These are phyloP conservation scores for Drosophila equinoxialis DNA, from an alignment of 1,140 invertebrate species.

Conservation along the genomic window DNA sequence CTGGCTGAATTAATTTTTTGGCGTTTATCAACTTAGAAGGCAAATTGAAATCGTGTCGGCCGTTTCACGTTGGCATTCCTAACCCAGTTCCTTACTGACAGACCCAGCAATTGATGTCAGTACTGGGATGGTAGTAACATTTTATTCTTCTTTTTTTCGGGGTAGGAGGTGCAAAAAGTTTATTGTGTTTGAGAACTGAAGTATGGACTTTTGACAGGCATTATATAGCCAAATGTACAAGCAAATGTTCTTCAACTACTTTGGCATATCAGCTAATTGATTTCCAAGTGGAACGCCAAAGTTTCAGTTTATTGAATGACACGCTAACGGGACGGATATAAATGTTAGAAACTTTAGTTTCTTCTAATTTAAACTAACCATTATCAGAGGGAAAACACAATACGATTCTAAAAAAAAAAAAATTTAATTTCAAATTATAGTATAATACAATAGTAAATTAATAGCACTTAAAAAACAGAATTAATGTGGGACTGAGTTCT, in stretches of 20 bases:
- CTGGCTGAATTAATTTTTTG: conserved; percentile 71
- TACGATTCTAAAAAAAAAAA: too few relatives aligned
- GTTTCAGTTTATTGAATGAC: conserved; percentile 1
- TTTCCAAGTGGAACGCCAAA: conserved; percentile 59
- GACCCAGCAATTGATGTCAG: conserved; percentile 48
- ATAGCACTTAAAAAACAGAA: too few relatives aligned
- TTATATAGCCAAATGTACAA: conserved; percentile 6
- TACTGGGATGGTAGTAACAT: not conserved
- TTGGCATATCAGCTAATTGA: conserved; percentile 75
- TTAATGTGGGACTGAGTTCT: too few relatives aligned
- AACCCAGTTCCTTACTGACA: conserved; percentile 66
- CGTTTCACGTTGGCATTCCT: conserved; percentile 50
- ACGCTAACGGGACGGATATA: not conserved
- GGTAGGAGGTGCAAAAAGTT: conserved; percentile 13
- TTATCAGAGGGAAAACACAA: too few relatives aligned
- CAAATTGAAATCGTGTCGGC: conserved; percentile 77
- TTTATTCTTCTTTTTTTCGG: not conserved
- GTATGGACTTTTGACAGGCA: conserved; percentile 44
- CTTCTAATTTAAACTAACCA: not conserved
- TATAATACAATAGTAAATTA: too few relatives aligned
- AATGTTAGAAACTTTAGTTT: not conserved
- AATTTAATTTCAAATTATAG: too few relatives aligned
- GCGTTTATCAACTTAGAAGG: conserved; percentile 66
- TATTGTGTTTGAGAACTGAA: conserved; percentile 9
- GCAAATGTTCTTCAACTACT: conserved; percentile 44